Conservation (phyloP, 2,888 invertebrate genomes). For the Amphipyra tragopoginis region DNA sequence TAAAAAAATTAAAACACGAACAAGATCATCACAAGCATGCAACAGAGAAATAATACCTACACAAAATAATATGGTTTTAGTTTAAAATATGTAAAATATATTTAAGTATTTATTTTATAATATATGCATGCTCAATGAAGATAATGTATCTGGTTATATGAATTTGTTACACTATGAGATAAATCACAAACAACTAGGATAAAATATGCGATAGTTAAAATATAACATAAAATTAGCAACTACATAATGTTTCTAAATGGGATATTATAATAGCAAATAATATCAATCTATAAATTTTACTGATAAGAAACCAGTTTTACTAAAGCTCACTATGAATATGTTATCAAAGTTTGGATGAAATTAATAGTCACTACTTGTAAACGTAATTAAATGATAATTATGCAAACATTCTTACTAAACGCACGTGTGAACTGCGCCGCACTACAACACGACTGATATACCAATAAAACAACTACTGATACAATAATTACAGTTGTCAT, state of each 20-base stretch:
- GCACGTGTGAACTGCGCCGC: conserved; percentile 43
- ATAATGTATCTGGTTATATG: neutral
- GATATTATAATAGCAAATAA: neutral
- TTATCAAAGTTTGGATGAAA: neutral
- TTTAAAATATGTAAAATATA: neutral
- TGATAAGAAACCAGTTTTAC: conserved; percentile 1
- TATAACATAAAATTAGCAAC: neutral
- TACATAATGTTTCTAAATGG: neutral
- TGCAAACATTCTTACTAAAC: conserved; percentile 10
- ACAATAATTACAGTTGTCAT: conserved; percentile 50
- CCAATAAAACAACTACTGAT: conserved; percentile 41
- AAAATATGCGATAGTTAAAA: neutral
- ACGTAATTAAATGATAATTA: conserved; percentile 6
- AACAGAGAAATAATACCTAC: neutral
- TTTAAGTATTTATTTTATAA: conserved; percentile 5
- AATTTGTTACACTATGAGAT: neutral
- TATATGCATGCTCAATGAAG: neutral
- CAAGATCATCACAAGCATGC: conserved; percentile 16
- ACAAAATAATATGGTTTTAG: neutral
- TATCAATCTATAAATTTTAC: neutral
- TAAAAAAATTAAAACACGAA: conserved; percentile 36
- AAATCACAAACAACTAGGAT: neutral
- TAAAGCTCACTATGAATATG: conserved; percentile 1
- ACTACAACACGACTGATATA: conserved; percentile 49
- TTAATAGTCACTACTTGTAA: neutral